phyloP scores from a whole-genome alignment of 2,797 vertebrate genomes.

The Adrianichthys oophorus region DNA sequence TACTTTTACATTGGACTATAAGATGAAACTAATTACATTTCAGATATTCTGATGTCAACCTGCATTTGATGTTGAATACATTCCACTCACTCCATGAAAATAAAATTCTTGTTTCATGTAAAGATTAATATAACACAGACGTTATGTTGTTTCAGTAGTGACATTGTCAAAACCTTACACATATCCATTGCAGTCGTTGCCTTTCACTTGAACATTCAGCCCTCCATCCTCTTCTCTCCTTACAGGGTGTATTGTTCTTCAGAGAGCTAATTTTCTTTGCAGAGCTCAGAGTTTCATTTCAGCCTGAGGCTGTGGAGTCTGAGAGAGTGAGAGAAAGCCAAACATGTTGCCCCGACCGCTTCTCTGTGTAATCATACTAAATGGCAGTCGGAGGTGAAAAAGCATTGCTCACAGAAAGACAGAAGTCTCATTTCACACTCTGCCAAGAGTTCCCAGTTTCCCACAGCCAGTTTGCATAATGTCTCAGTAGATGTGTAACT shows the following conservation, averaged over 20 bases:
- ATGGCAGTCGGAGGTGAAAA: conserved; percentile 58
- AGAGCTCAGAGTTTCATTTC: conserved; percentile 60
- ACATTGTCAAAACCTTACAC: conserved; percentile 31
- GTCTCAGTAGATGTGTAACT: conserved; percentile 48
- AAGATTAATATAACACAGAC: not conserved
- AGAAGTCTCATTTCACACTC: conserved; percentile 34
- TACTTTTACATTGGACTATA: no score
- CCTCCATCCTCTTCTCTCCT: not conserved
- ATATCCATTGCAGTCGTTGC: conserved; percentile 43
- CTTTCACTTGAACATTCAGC: conserved; percentile 34
- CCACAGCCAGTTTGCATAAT: conserved; percentile 19
- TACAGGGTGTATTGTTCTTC: conserved; percentile 46
- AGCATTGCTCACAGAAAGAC: conserved; percentile 61
- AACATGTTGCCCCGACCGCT: conserved; percentile 47
- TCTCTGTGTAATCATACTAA: conserved; percentile 61
- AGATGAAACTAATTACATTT: no score
- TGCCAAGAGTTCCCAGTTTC: conserved; percentile 19
- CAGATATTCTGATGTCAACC: no score
- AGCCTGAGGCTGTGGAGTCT: conserved; percentile 56
- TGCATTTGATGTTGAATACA: conserved; percentile 12
- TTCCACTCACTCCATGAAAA: conserved; percentile 13
- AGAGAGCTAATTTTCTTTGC: conserved; percentile 35
- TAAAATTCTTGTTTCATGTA: not conserved
- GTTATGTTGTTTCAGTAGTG: conserved; percentile 33
- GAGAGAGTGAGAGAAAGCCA: conserved; percentile 31